phyloP scores from a whole-genome alignment of 1,140 invertebrate species.

The Drosophila trapezifrons region DNA sequence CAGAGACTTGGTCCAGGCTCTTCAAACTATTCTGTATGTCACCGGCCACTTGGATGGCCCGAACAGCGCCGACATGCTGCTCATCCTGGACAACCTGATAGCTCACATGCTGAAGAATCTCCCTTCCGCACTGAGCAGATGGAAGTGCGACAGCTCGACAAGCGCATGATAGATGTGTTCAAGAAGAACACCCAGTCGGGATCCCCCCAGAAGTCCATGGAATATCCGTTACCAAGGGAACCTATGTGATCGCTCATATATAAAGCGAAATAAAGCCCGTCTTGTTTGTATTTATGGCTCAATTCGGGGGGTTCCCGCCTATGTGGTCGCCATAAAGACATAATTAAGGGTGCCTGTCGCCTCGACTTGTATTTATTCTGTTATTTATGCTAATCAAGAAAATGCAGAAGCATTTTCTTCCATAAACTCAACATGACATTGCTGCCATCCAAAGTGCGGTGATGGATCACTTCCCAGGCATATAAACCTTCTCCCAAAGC shows the following conservation, averaged over 20 bases:
- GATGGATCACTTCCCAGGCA: not conserved
- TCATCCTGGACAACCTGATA: constrained; percentile 26
- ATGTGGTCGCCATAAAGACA: constrained; percentile 36
- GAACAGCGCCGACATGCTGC: constrained; percentile 34
- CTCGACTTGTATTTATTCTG: too few relatives aligned
- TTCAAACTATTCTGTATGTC: constrained; percentile 57
- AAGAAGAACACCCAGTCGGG: too few relatives aligned
- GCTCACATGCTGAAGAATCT: constrained; percentile 13
- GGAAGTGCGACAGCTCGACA: not conserved
- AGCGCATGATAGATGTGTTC: constrained; percentile 11
- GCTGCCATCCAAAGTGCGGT: not conserved
- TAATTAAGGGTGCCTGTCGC: constrained; percentile 35
- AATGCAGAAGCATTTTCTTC: too few relatives aligned
- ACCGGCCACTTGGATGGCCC: constrained; percentile 31
- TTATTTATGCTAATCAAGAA: too few relatives aligned
- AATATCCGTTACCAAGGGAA: not conserved
- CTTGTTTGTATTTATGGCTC: constrained; percentile 32
- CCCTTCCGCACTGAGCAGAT: constrained; percentile 12
- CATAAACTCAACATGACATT: not conserved
- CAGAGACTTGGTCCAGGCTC: constrained; percentile 22
- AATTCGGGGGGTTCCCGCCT: constrained; percentile 18
- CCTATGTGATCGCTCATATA: too few relatives aligned
- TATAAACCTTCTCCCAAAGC: not conserved
- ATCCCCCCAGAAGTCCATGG: constrained; percentile 1
- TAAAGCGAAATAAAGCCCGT: constrained; percentile 33